Conservation (phyloP, 2,797 vertebrate species). For the Antennarius maculatus region DNA sequence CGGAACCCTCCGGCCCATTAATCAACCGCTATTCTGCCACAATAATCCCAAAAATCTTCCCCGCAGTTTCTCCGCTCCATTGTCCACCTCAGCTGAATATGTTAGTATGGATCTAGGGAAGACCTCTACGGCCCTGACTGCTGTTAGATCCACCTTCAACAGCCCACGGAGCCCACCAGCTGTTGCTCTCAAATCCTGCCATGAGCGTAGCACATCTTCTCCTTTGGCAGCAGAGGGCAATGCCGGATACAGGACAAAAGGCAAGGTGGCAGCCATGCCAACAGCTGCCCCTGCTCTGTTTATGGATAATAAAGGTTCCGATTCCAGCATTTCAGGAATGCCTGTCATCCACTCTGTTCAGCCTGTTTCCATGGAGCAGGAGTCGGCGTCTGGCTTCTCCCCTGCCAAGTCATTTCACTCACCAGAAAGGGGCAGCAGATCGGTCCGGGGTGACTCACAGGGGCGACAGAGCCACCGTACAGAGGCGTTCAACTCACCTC, state of each 20-base stretch:
- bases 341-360: constrained; percentile 56
- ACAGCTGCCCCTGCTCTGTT: constrained; percentile 54
- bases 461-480: constrained; percentile 73
- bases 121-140: constrained; percentile 58
- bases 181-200: constrained; percentile 66
- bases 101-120: constrained; percentile 79
- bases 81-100: constrained; percentile 79
- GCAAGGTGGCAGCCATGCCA: constrained; percentile 47
- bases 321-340: constrained; percentile 66
- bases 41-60: constrained; percentile 77
- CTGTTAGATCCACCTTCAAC: constrained; percentile 75
- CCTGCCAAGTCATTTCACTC: constrained; percentile 75
- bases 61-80: constrained; percentile 82
- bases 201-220: constrained; percentile 66
- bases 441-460: constrained; percentile 68
- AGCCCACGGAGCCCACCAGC: constrained; percentile 61
- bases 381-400: constrained; percentile 69
- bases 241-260: constrained; percentile 62
- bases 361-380: constrained; percentile 67
- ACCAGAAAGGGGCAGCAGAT: constrained; percentile 70
- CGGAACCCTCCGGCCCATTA: constrained; percentile 68
- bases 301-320: constrained; percentile 64
- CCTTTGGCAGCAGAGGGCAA: constrained; percentile 67
- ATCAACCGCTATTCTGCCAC: constrained; percentile 72
- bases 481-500: constrained; percentile 74